Evolutionary conservation across 1,140 invertebrate species (phyloP).

Genomic region (Andrena cerasifolii): DNA sequence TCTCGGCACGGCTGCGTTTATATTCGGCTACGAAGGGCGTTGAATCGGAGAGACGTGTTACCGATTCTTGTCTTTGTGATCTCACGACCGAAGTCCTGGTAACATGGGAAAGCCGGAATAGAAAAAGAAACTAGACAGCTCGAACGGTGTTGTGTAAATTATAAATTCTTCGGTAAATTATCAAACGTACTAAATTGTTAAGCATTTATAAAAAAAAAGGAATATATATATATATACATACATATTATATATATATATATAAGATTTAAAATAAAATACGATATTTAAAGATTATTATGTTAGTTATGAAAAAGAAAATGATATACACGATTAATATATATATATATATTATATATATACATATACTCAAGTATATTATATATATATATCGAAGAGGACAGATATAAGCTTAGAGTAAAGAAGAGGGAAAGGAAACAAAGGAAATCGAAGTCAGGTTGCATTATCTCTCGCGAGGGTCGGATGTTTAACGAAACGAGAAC

Average conservation of each 20-base stretch:
- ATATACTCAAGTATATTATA: conserved; percentile 41
- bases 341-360: conserved; percentile 52
- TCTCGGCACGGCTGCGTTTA: background rate
- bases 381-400: conserved; percentile 35
- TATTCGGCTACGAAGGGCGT: no score
- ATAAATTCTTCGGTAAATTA: conserved; percentile 51
- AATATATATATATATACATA: conserved; percentile 46
- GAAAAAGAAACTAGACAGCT: background rate
- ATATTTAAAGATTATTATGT: conserved; percentile 51
- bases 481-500: conserved; percentile 50
- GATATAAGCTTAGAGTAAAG: conserved; percentile 39
- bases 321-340: conserved; percentile 33
- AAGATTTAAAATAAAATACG: conserved; percentile 37
- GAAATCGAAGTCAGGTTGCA: conserved; percentile 57
- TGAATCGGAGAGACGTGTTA: background rate
- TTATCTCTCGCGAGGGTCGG: conserved; percentile 34
- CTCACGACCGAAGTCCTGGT: conserved; percentile 55
- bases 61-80: conserved; percentile 57
- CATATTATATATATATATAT: conserved; percentile 44
- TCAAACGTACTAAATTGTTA: conserved; percentile 57
- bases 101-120: background rate
- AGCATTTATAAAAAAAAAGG: conserved; percentile 50
- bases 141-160: conserved; percentile 41
- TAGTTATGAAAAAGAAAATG: conserved; percentile 20
- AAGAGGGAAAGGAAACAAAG: background rate